Base-by-base conservation (phyloP, 2,113 vertebrate genomes). In the Marcusenius ussheri region DNA sequence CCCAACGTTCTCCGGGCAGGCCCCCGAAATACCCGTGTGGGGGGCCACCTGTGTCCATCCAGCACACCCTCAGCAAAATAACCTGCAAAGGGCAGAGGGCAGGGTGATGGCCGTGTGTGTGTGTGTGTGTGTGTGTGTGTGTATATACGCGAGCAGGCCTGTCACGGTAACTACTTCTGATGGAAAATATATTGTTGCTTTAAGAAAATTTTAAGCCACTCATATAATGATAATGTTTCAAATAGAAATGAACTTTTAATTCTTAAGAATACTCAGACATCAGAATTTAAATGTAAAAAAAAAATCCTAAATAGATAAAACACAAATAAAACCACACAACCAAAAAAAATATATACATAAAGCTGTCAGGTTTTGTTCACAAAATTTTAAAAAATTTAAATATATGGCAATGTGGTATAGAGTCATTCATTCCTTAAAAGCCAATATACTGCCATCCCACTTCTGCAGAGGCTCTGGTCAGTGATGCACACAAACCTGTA, bases 11-110 rank as follows among this genome's bases (percentile, higher is more conserved):
- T 93, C 92, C 91, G 89, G 89, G 92, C 94, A 94, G n/a, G 62
- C 9, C 93, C 94, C 94, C 88, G 88, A 91, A 95, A 96, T 96
- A 94, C 95, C 95, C 93, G 93, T 91, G 93, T 91, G 92, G 92
- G 92, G 31, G 35, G 83, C 42, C 83, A 84, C 39, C 83, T 84
- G 83, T 46, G 83, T 45, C 83, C 83, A 84, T 84, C 83, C 45
- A 47, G 45, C 80, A 83, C 31, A 83, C 35, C 35, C 80, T 83
- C 45, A 45, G 45, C 45, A 46, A 42, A 42, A 84, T 46, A 46
- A 84, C 45, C 83, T 84, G 45, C 42, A 84, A 84, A 84, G 83
- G 83, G 7, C 83, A 46, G n/a, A 80, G 74, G 35, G 74, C 35
- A 24, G 74, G 45, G 6, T 46, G 39, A 83, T 47, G 10, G 21